Evolutionary conservation across 37 sponge, comb jelly and placozoan genomes (phyloP).

Genomic region (Diacarnus erythraeanus): DNA sequence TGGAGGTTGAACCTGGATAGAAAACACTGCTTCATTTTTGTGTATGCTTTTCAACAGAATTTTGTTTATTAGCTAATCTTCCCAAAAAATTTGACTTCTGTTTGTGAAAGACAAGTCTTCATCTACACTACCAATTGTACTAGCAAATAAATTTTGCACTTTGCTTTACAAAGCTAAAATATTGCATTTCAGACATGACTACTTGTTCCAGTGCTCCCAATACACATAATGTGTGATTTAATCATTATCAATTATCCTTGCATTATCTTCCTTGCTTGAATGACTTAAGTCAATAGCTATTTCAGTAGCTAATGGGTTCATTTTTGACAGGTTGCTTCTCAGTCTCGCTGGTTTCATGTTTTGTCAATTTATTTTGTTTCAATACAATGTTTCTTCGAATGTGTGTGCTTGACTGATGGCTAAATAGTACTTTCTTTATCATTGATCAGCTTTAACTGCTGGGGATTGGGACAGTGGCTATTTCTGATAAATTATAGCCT

Average conservation of each 20-base stretch:
- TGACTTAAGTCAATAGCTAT: not conserved
- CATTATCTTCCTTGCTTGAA: not conserved
- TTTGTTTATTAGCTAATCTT: not conserved
- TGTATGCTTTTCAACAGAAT: conserved; percentile 33
- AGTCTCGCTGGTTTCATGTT: too few relatives aligned
- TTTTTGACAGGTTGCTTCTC: too few relatives aligned
- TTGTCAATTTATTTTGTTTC: not conserved
- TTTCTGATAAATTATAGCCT: too few relatives aligned
- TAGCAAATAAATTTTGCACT: not conserved
- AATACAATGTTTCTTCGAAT: conserved; percentile 17
- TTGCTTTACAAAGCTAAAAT: not conserved
- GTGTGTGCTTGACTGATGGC: too few relatives aligned
- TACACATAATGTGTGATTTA: conserved; percentile 55
- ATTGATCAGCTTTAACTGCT: too few relatives aligned
- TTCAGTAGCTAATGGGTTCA: too few relatives aligned
- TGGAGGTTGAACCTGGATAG: conserved; percentile 25
- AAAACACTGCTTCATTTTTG: conserved; percentile 53
- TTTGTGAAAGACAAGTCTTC: not conserved
- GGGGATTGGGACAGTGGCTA: too few relatives aligned
- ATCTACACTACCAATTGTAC: not conserved
- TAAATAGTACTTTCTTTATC: too few relatives aligned
- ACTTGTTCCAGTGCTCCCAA: conserved; percentile 47
- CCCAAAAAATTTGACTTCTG: not conserved
- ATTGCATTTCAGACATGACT: conserved; percentile 27
- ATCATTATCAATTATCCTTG: not conserved